A percentile compares a stretch with the other conserved stretches of the same genome.
Conservation (phyloP, 1,140 invertebrate genomes). For the Venturia canescens region DNA sequence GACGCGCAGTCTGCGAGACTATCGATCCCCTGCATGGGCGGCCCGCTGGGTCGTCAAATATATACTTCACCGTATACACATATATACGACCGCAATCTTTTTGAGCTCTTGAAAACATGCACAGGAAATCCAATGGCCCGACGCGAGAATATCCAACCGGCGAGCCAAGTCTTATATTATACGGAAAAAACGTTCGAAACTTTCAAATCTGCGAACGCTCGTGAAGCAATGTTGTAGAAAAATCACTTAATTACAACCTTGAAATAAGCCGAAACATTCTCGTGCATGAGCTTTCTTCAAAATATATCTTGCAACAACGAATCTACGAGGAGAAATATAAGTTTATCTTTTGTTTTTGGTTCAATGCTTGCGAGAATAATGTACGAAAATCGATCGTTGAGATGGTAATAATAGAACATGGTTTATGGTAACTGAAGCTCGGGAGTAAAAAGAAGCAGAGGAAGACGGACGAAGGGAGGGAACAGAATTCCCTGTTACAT, state of each 20-base stretch:
- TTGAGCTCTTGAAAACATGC: constrained; percentile 9
- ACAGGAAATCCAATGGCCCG: constrained; percentile 11
- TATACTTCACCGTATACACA: neutral
- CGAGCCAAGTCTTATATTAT: neutral
- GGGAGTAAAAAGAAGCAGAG: neutral
- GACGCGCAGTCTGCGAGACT: constrained; percentile 49
- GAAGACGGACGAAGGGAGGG: neutral
- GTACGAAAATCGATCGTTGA: too few relatives aligned
- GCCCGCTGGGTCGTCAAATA: constrained; percentile 12
- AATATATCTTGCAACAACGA: too few relatives aligned
- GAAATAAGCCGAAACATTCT: too few relatives aligned
- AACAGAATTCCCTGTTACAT: neutral
- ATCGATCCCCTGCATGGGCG: constrained; percentile 50
- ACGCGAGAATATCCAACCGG: neutral
- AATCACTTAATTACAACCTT: too few relatives aligned
- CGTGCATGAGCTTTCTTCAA: too few relatives aligned
- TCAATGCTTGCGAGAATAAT: too few relatives aligned
- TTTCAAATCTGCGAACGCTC: neutral
- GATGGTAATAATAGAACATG: too few relatives aligned
- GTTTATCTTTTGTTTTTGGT: too few relatives aligned
- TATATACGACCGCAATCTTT: neutral
- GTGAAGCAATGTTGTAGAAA: too few relatives aligned
- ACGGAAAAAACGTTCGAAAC: neutral
- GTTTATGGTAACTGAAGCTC: too few relatives aligned
- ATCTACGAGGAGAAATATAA: too few relatives aligned